Evolutionary conservation across 1,140 invertebrate species (phyloP), one percentile per base, ranked within the genome.

Genomic region (Neodiprion fabricii): DNA sequence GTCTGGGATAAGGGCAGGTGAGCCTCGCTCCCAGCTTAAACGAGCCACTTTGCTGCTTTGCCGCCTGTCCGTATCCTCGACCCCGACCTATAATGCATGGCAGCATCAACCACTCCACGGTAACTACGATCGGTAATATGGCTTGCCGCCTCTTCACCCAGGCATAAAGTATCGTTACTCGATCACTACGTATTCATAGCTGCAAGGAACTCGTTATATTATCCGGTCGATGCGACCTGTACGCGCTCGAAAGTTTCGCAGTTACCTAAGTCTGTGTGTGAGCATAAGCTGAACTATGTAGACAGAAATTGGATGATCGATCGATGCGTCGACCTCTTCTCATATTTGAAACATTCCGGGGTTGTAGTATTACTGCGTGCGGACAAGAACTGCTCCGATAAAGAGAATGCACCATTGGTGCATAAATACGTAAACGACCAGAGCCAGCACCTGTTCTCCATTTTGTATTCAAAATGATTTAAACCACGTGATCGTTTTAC

Each of bases 381-480:
- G 28, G 5, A 40, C 2, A 40, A 40, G 28, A 40, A 40, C 28
- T 40, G 0, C 5, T 40, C 28, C 28, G 28, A 40, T 40, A 5
- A 40, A 40, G 28, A 40, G 28, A 61, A 61, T 2, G 5, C 53
- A 17, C 53, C 53, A 61, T 61, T 17, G 53, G 53, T 61, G n/a
- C 1, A 40, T 61, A 61, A 61, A 61, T 61, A 17, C 53, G 53
- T 61, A 61, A 61, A 17, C n/a, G 53, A 12, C 53, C 5, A 17
- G 11, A 61, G 9, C 53, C n/a, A 61, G 11, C 53, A 9, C 11
- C 53, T 17, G 53, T 61, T 61, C 53, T 61, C 53, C 53, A 61
- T 61, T 61, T 61, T 61, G 53, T 61, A 61, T 61, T 61, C 53
- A 61, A 61, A 61, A 61, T 61, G 53, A 61, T 61, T 61, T 61